Base-by-base conservation (phyloP, 2,888 invertebrate genomes). In the Cenopis cana region DNA sequence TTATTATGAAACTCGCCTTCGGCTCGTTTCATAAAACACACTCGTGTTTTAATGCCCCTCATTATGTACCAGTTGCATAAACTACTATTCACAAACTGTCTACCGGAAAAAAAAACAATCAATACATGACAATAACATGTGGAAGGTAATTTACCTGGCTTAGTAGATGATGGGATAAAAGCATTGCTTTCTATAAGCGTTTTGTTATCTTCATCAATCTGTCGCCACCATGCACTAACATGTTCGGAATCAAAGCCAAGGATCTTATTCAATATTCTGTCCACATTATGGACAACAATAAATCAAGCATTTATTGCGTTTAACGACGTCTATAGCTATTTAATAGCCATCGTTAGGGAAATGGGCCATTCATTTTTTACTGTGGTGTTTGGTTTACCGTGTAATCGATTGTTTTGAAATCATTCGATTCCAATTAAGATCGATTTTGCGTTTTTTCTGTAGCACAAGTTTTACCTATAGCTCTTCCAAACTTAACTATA, bases 241-340 rank as follows among this genome's bases (percentile, higher is more conserved):
- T 24, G 29, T 0, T 55, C 14, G 36, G 24, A 56, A 56, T 56
- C 33, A 36, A 36, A 4, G 12, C 36, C 17, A 17, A 36, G 36
- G 56, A 56, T 56, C 36, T 36, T 36, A 56, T 56, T 56, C 29
- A 56, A 56, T 17, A 56, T 56, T 36, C 56, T 17, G 36, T 11
- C 33, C 36, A 36, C 33, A 33, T 10, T 11, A 11, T n/a, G 17
- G 46, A 46, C n/a, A 36, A 12, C 56, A 36, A 56, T 56, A 56
- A 36, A 56, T 56, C 56, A 56, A 36, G 36, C 17, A 36, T 36
- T 56, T 17, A 56, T 36, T 54, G 29, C 54, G 8, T 29, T 54
- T 54, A 54, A 54, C 36, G 17, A 56, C 18, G 33, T 11, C 18
- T 50, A 17, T 12, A 36, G 29, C 20, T 29, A n/a, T n/a, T 56